Evolutionary conservation across 2,113 vertebrate genomes (phyloP), one percentile per base, ranked within the genome.

Genomic region (Proterorhinus semilunaris): DNA sequence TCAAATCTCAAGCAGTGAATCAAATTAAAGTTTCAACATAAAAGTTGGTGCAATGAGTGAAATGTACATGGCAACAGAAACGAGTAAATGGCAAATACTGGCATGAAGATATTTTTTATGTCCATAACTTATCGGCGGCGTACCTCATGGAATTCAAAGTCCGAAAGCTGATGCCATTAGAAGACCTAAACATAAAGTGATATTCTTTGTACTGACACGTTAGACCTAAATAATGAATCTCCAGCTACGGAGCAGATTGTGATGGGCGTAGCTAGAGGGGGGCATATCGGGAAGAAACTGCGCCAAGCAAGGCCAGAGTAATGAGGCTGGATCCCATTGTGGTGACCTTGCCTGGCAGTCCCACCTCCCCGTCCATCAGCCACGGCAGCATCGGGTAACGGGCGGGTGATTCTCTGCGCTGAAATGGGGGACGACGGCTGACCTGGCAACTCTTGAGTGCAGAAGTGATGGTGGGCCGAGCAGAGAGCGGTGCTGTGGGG

Each of bases 381-480:
- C 13, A 44, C 27, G 36, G 53, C 68, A n/a, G 46, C 27, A 43
- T 51, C 6, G 71, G 68, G 62, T 73, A 85, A 79, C 71, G 74
- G 72, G 82, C 79, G 81, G 74, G 77, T 71, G 73, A 82, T 76
- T 81, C 74, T 48, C 70, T 82, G 79, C 74, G 50, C 73, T 68
- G 62, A 69, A 65, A 77, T 75, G 65, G 68, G 71, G 65, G 74
- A 62, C 74, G 83, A 89, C 88, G 88, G 88, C 86, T 86, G 87
- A 89, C 81, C 81, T 79, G 81, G 79, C 80, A 81, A 69, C 68
- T 74, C 71, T 36, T 68, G 68, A 61, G 58, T 9, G 51, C 71
- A 50, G 74, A 50, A 69, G 71, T 74, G 73, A 85, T 79, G 74
- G 79, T n/a, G 43, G 74, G 55, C 68, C 76, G 68, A 67, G 66